Conservation (phyloP, 2,888 invertebrate genomes). For the Thymelicus lineola region DNA sequence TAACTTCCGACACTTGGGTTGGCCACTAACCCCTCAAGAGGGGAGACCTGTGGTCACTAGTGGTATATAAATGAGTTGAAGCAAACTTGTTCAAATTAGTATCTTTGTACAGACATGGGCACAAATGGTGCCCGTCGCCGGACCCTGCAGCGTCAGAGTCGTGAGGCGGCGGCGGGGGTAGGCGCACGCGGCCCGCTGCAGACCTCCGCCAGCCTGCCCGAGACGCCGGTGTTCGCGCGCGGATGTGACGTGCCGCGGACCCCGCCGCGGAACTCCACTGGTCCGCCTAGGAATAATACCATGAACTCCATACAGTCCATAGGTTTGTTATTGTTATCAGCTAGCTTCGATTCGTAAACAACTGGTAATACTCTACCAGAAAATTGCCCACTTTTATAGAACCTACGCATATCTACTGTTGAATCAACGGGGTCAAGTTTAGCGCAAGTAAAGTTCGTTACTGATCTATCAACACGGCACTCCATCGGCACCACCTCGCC, state of each 20-base stretch:
- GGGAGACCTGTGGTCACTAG: no score
- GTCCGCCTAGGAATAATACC: conserved; percentile 87
- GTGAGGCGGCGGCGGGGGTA: conserved; percentile 58
- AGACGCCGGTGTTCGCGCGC: conserved; percentile 94
- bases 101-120: conserved; percentile 63
- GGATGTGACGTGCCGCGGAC: conserved; percentile 94
- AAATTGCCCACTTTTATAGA: no score
- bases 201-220: conserved; percentile 94
- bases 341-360: no score
- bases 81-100: not conserved
- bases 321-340: conserved; percentile 56
- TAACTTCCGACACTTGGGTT: no score
- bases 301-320: conserved; percentile 86
- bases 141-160: conserved; percentile 79
- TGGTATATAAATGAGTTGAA: no score
- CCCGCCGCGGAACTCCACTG: conserved; percentile 89
- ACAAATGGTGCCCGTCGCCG: conserved; percentile 79
- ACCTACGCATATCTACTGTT: no score
- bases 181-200: conserved; percentile 87
- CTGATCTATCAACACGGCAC: no score
- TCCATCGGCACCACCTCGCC: no score
- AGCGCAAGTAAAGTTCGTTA: no score
- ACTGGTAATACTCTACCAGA: no score
- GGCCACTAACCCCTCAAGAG: no score
- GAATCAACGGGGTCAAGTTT: no score